These are phyloP conservation scores for Elgaria multicarinata DNA, from an alignment of 2,113 vertebrate genomes.

Conservation along the genomic window DNA sequence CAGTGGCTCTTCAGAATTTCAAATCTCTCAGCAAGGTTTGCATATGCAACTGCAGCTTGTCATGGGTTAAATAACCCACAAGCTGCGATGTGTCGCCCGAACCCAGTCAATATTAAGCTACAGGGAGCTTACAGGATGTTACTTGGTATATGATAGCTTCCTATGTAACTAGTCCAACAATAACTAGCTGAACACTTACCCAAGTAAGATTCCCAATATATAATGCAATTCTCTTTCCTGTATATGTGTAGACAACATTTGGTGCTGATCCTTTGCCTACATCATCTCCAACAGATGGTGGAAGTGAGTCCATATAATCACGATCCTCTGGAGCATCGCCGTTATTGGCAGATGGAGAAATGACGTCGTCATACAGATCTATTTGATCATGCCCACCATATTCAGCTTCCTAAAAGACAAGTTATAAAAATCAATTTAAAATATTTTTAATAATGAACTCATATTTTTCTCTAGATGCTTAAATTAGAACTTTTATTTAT, in stretches of 20 bases:
- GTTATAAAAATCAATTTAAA: conserved; percentile 51
- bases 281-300: conserved; percentile 89
- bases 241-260: conserved; percentile 95
- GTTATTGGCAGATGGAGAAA: conserved; percentile 98
- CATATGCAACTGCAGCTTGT: too few relatives aligned
- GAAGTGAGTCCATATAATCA: conserved; percentile 94
- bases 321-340: conserved; percentile 97
- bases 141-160: neutral
- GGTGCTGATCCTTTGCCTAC: conserved; percentile 91
- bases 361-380: conserved; percentile 97
- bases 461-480: neutral
- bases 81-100: too few relatives aligned
- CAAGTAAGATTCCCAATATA: conserved; percentile 98
- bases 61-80: too few relatives aligned
- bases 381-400: conserved; percentile 97
- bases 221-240: conserved; percentile 95
- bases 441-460: conserved; percentile 25
- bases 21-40: too few relatives aligned
- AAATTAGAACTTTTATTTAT: neutral
- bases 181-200: conserved; percentile 78
- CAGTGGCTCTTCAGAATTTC: too few relatives aligned
- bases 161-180: neutral
- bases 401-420: conserved; percentile 89
- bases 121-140: neutral
- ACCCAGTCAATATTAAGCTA: neutral